phyloP scores from a whole-genome alignment of 2,113 vertebrate species.

The Nymphicus hollandicus region DNA sequence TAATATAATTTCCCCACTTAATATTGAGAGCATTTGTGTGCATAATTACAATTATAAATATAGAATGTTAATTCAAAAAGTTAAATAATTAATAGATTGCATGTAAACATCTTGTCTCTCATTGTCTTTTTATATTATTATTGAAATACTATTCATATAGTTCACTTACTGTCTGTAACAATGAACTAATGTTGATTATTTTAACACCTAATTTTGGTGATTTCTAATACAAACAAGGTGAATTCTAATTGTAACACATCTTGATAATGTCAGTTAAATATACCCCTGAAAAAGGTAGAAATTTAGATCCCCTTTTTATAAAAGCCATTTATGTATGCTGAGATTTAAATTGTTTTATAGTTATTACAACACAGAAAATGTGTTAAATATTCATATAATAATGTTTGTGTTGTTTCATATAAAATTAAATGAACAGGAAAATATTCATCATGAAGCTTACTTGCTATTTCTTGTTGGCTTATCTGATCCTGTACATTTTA shows the following conservation, averaged over 20 bases:
- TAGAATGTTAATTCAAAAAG: slow-evolving; percentile 61
- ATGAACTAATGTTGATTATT: slow-evolving; percentile 12
- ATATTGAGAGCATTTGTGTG: slow-evolving; percentile 57
- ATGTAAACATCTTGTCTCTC: slow-evolving; percentile 48
- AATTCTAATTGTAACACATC: background rate
- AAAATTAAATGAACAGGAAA: background rate
- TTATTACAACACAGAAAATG: background rate
- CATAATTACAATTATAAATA: slow-evolving; percentile 71
- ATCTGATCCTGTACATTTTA: background rate
- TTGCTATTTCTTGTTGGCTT: background rate
- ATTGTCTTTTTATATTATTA: slow-evolving; percentile 17
- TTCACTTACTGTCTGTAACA: background rate
- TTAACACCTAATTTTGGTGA: background rate
- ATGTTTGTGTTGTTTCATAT: background rate
- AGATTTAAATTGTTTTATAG: background rate
- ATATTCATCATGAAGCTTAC: background rate
- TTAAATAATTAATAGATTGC: slow-evolving; percentile 70
- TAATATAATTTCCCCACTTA: slow-evolving; percentile 63
- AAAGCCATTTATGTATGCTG: background rate
- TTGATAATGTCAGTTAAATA: background rate
- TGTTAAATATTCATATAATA: background rate
- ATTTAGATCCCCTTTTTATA: background rate
- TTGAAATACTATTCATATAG: slow-evolving; percentile 2
- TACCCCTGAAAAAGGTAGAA: background rate
- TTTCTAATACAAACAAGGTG: background rate